Conservation (phyloP, 2,113 vertebrate species). For the Taurulus bubalis region DNA sequence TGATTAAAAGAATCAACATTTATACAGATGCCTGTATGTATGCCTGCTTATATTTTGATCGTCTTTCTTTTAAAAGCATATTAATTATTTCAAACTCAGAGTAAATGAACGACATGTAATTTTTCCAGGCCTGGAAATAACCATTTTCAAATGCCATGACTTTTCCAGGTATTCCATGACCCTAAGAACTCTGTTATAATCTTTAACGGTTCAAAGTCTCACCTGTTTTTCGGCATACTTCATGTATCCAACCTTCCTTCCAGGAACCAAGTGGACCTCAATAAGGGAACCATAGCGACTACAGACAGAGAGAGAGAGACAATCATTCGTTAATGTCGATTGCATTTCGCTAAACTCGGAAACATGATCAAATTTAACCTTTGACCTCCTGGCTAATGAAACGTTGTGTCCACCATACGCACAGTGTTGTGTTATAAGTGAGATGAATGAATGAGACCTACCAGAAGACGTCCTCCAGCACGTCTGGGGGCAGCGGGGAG, state of each 20-base stretch:
- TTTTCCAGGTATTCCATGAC: too few species aligned
- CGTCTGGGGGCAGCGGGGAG: constrained; percentile 89
- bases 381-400: neutral
- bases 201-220: neutral
- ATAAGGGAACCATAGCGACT: constrained; percentile 94
- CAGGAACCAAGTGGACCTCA: constrained; percentile 92
- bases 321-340: neutral
- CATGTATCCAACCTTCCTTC: constrained; percentile 94
- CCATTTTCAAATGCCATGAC: too few species aligned
- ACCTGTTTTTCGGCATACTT: constrained; percentile 92
- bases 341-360: neutral
- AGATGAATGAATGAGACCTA: constrained; percentile 63
- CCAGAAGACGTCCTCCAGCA: constrained; percentile 97
- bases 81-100: too few species aligned
- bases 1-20: too few species aligned
- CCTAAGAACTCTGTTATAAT: too few species aligned
- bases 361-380: neutral
- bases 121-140: too few species aligned
- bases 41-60: too few species aligned
- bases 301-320: neutral
- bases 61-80: too few species aligned
- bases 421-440: neutral
- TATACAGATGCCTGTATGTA: too few species aligned
- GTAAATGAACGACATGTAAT: too few species aligned
- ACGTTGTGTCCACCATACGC: neutral